A percentile compares a stretch with the other conserved stretches of the same genome.
Conservation (phyloP, 2,113 vertebrate genomes). For the Tupaia chinensis region DNA sequence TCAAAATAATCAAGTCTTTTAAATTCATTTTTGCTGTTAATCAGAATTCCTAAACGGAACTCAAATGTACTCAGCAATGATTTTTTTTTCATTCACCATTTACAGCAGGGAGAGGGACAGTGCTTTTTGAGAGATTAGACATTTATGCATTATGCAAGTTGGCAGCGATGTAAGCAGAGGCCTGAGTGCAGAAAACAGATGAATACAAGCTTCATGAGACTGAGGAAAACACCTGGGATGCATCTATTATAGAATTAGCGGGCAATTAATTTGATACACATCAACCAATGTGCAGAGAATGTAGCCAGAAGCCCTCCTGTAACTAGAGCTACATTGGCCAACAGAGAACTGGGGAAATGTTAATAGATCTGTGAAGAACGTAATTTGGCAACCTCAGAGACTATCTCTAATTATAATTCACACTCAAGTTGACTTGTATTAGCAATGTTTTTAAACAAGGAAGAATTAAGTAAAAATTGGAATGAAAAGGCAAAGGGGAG, state of each 20-base stretch:
- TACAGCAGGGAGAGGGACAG: not conserved
- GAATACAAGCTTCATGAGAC: not conserved
- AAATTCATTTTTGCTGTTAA: conserved; percentile 23
- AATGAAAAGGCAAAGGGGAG: not conserved
- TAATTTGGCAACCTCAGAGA: conserved; percentile 22
- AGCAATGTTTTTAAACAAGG: conserved; percentile 52
- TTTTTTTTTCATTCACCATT: not conserved
- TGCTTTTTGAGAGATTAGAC: not conserved
- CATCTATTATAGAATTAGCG: conserved; percentile 34
- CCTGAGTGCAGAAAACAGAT: conserved; percentile 4
- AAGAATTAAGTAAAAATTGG: not conserved
- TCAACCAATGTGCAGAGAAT: not conserved
- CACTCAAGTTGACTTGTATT: conserved; percentile 40
- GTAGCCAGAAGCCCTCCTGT: not conserved
- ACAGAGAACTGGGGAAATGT: not conserved
- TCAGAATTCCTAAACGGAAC: conserved; percentile 41
- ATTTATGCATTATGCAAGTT: not conserved
- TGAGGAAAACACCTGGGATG: not conserved
- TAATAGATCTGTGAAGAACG: not conserved
- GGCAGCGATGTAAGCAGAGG: not conserved
- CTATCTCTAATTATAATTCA: conserved; percentile 44
- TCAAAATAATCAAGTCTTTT: conserved; percentile 12
- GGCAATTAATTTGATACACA: not conserved
- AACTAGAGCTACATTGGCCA: not conserved
- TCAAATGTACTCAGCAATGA: not conserved